Percentiles rank a stretch among this genome's conserved stretches.
These are phyloP conservation scores for Heliconius erato DNA, from an alignment of 2,888 invertebrate genomes.

Conservation along the genomic window DNA sequence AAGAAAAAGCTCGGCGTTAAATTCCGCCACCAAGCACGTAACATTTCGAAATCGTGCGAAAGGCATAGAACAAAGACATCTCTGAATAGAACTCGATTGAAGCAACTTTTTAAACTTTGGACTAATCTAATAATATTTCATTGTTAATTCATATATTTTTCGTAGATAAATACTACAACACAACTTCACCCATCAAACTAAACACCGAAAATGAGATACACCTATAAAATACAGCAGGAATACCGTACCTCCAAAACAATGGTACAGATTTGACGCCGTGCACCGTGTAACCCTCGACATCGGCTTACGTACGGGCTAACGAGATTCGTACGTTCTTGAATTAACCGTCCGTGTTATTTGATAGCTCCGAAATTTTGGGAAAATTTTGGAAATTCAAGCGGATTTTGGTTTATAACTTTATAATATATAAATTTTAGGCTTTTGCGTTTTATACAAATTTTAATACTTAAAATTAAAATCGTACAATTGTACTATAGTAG, in stretches of 20 bases:
- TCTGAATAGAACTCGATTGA: too few relatives aligned
- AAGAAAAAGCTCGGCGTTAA: neutral
- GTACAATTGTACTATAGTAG: neutral
- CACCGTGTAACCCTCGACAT: slow-evolving; percentile 38
- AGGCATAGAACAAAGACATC: too few relatives aligned
- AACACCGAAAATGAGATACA: neutral
- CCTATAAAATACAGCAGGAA: neutral
- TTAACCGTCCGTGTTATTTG: slow-evolving; percentile 38
- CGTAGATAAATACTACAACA: too few relatives aligned
- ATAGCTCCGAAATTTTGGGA: slow-evolving; percentile 31
- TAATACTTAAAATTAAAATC: too few relatives aligned
- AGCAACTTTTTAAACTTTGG: too few relatives aligned
- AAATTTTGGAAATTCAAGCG: neutral
- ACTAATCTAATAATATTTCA: too few relatives aligned
- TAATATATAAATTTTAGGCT: neutral
- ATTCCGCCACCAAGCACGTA: too few relatives aligned
- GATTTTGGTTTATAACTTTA: neutral
- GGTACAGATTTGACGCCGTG: slow-evolving; percentile 33
- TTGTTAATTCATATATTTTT: too few relatives aligned
- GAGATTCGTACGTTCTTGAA: slow-evolving; percentile 36
- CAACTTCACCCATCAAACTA: too few relatives aligned
- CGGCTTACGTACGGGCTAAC: slow-evolving; percentile 44
- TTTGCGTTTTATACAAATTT: too few relatives aligned
- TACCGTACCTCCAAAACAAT: slow-evolving; percentile 7
- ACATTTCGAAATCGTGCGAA: too few relatives aligned